Evolutionary conservation across 2,113 vertebrate genomes (phyloP), one percentile per base, ranked within the genome.

Genomic region (Cyanoramphus novaezelandiae): DNA sequence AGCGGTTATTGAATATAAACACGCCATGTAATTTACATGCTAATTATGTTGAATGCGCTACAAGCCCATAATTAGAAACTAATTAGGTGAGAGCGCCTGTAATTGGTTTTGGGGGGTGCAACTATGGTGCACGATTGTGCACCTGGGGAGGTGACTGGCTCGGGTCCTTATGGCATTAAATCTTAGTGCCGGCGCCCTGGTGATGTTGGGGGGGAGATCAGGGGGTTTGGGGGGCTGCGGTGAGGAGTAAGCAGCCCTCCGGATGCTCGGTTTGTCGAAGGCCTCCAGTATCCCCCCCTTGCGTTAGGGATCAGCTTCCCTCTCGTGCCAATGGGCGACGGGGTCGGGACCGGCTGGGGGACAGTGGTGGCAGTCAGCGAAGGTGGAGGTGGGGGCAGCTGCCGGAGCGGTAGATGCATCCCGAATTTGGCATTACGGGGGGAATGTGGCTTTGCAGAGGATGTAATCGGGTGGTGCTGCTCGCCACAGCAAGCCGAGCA

Each of bases 1-100:
- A 94, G 93, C 74, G 2, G 97, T 98, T 98, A 98, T 98, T 98
- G 98, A 98, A 98, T 98, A 98, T 98, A 98, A 98, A 98, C 98
- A 98, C 28, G 11, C 72, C 24, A 72, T 97, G 96, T 98, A 98
- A 98, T 98, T 98, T 98, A 98, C 98, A 98, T 98, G 97, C 98
- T 98, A 98, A 98, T 98, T 98, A 98, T 97, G 97, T 97, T 97
- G 98, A 98, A 98, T 97, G 96, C 93, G 94, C 97, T 97, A 96
- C 72, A 96, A 98, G 97, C 96, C 97, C 97, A 94, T 98, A 98
- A 98, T 98, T 98, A 98, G 98, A 97, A 97, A 97, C 97, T 98
- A 98, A 98, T 98, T 98, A 98, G 97, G 97, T 98, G 96, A 98
- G 97, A 98, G 96, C 44, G 67, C 79, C 88, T 98, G 97, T 98